Evolutionary conservation across 2,797 vertebrate genomes (phyloP).

Genomic region (Aplochiton taeniatus): DNA sequence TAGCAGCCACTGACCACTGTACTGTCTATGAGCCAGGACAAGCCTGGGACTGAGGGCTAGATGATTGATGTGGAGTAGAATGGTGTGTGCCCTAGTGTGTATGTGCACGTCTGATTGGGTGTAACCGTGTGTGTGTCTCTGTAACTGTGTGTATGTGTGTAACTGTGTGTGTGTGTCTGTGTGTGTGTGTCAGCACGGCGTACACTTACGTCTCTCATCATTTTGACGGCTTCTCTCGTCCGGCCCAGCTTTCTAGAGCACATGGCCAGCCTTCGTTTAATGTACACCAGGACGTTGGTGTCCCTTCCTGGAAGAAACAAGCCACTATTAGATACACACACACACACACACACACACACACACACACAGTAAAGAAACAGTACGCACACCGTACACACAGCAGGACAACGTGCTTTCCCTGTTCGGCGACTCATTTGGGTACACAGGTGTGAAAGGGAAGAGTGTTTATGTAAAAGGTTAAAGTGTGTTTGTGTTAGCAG

Average conservation of each 20-base stretch:
- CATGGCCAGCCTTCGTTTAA: constrained; percentile 97
- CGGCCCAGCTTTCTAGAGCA: constrained; percentile 96
- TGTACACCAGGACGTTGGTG: constrained; percentile 97
- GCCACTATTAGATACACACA: background rate
- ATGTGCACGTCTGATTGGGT: background rate
- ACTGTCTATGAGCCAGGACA: constrained; percentile 14
- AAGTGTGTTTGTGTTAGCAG: too few relatives aligned
- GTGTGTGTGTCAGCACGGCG: background rate
- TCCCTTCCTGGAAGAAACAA: constrained; percentile 85
- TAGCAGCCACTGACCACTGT: too few relatives aligned
- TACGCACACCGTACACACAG: background rate
- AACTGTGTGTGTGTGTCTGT: background rate
- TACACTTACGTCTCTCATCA: constrained; percentile 97
- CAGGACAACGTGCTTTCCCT: too few relatives aligned
- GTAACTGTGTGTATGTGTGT: background rate
- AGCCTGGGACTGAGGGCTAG: too few relatives aligned
- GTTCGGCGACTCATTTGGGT: too few relatives aligned
- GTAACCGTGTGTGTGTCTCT: background rate
- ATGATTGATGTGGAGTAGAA: too few relatives aligned
- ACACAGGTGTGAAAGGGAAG: too few relatives aligned
- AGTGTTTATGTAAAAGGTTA: too few relatives aligned
- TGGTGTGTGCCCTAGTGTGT: constrained; percentile 15
- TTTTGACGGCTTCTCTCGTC: constrained; percentile 97
- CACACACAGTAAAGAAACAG: background rate
- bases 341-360: background rate